Base-by-base conservation (phyloP, 2,888 invertebrate species). In the Teleiodes luculella region DNA sequence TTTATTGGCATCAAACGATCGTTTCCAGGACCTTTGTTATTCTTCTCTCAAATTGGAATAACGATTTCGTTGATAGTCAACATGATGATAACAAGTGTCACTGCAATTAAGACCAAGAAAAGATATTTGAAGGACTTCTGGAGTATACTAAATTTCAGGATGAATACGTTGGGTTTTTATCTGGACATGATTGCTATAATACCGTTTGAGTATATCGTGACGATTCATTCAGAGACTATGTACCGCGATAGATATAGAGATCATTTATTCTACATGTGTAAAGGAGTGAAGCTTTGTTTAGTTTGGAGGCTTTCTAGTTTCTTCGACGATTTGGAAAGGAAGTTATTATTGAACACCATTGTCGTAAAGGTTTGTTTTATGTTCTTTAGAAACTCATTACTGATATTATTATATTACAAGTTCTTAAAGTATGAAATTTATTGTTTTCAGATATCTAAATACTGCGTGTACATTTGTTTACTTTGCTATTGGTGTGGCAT, bases 401-500 rank as follows among this genome's bases (percentile, higher is more conserved):
- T n/a, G n/a, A n/a, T n/a, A n/a, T n/a, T n/a, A n/a, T n/a, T n/a
- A n/a, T n/a, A n/a, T n/a, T n/a, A n/a, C n/a, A n/a, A n/a, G n/a
- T n/a, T n/a, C n/a, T n/a, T n/a, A n/a, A n/a, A n/a, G n/a, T n/a
- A n/a, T n/a, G 3, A n/a, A 35, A 16, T 14, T 18, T 11, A 31
- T 52, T 2, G 13, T 28, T 53, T 37, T 55, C 65, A 90, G 83
- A 67, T 88, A 36, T 59, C 80, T 1, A 91, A 91, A 68, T 90
- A 90, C 64, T 79, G 81, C 46, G 76, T 86, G 16, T 91, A 85
- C 61, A 77, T 90, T 49, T 65, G 78, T 52, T 66, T 91, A 20
- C 68, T 88, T 36, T 85, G 86, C 59, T 91, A 91, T 64, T 91
- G 90, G 89, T 86, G 83, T 52, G 89, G 90, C n/a, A 78, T 89